phyloP scores from a whole-genome alignment of 2,888 invertebrate genomes.

The Yponomeuta evonymella region DNA sequence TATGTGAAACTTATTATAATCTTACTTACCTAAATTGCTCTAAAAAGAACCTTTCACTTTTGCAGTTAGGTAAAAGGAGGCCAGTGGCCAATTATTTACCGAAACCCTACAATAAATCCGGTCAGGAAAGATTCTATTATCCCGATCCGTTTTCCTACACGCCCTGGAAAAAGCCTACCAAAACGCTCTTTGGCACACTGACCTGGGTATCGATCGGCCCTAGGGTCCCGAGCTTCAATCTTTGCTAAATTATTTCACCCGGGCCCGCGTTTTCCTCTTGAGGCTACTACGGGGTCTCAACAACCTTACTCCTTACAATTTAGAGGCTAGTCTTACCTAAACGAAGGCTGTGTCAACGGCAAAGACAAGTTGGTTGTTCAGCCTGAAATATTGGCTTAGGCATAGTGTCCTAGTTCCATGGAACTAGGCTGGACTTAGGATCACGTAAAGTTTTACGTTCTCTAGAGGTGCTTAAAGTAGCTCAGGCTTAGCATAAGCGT shows the following conservation, averaged over 20 bases:
- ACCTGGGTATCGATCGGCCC: not conserved
- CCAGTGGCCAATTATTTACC: not conserved
- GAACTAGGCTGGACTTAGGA: not conserved
- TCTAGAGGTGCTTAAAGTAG: too few relatives aligned
- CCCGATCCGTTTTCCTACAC: not conserved
- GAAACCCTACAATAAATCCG: not conserved
- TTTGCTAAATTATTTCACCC: not conserved
- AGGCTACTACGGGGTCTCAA: not conserved
- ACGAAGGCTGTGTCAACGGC: not conserved
- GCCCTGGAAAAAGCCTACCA: not conserved
- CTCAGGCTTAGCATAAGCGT: too few relatives aligned
- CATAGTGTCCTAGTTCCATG: not conserved
- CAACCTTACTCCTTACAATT: not conserved
- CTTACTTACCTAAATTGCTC: too few relatives aligned
- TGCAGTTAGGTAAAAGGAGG: not conserved
- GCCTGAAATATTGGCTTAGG: not conserved
- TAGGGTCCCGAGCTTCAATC: not conserved
- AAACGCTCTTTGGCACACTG: not conserved
- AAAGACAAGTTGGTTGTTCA: not conserved
- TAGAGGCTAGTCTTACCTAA: not conserved
- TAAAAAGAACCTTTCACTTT: too few relatives aligned
- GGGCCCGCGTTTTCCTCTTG: not conserved
- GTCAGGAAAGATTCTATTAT: not conserved
- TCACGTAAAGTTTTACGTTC: not conserved
- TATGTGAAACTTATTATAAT: too few relatives aligned